Evolutionary conservation across 2,888 invertebrate genomes (phyloP).

Genomic region (Phyllotreta striolata): DNA sequence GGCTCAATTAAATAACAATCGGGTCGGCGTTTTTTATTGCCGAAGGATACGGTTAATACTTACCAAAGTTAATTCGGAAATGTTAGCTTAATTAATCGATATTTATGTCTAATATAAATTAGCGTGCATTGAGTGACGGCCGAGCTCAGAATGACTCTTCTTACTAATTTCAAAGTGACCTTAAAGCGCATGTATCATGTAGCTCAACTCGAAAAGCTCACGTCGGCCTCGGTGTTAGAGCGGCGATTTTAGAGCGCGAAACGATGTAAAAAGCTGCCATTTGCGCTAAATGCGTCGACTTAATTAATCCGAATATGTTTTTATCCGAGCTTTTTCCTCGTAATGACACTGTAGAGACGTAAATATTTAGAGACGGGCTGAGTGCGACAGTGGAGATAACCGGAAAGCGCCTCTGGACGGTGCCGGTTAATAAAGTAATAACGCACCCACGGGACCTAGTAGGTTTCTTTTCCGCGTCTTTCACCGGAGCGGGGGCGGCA

Average conservation of each 20-base stretch:
- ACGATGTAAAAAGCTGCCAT: not conserved
- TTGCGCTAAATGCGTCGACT: constrained; percentile 1
- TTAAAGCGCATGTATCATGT: not conserved
- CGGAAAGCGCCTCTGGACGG: constrained; percentile 54
- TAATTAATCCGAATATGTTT: constrained; percentile 20
- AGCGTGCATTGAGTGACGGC: too few relatives aligned
- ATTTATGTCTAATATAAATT: too few relatives aligned
- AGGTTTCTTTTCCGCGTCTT: constrained; percentile 34
- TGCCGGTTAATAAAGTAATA: constrained; percentile 59
- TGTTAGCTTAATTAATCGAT: too few relatives aligned
- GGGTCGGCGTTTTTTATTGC: constrained; percentile 44
- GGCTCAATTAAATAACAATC: constrained; percentile 48
- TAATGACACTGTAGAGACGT: constrained; percentile 48
- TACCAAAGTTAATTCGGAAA: too few relatives aligned
- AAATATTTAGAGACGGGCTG: constrained; percentile 54
- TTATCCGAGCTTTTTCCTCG: constrained; percentile 33
- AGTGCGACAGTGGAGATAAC: constrained; percentile 58
- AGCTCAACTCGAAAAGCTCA: not conserved
- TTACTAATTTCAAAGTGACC: too few relatives aligned
- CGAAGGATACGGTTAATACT: not conserved
- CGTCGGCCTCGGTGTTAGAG: too few relatives aligned
- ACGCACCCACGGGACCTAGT: constrained; percentile 53
- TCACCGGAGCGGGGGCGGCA: constrained; percentile 6
- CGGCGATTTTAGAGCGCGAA: too few relatives aligned
- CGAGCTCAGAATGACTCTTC: too few relatives aligned